Evolutionary conservation across 1,140 invertebrate genomes (phyloP), one percentile per base, ranked within the genome.

Genomic region (Acyrthosiphon pisum): DNA sequence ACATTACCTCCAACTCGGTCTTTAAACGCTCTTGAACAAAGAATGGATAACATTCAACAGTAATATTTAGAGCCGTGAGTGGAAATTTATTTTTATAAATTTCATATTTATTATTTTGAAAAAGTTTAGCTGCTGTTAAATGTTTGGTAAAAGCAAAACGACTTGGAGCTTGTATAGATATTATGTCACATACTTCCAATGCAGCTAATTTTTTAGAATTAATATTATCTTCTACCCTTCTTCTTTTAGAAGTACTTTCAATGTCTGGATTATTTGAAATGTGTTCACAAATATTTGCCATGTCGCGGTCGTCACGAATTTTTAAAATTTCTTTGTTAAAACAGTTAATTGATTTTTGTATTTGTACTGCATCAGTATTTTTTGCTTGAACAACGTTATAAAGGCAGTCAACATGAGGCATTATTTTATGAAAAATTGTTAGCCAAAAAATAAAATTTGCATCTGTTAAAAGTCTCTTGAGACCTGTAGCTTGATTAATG

Each of bases 71-170:
- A 76, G 18, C 20, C 11, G 23, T 68, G 20, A n/a, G 30, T 92
- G 23, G 76, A 81, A 83, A 88, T 97, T 95, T 44, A 22, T 90
- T 90, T 23, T 90, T 91, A 91, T 41, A 91, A 46, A 30, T 46
- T 46, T 18, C 22, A 7, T 91, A 76, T 41, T n/a, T 41, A 76
- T 91, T 41, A 41, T 90, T 90, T 90, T 90, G 53, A 44, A 90
- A 68, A 68, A 90, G 53, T 41, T 56, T 23, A 56, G 53, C 23
- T 68, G 89, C 53, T 41, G 89, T 90, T 90, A 90, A 41, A 90
- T 90, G 56, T 68, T 90, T 60, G 44, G n/a, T 90, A 68, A 90
- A 90, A 90, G 23, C 23, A 41, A 90, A 90, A 90, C 37, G 37
- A 37, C 53, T 90, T 44, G 44, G n/a, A 56, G 89, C 89, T 68